Evolutionary conservation across 2,888 invertebrate genomes (phyloP), one percentile per base, ranked within the genome.

Genomic region (Lepidochitona cinerea): DNA sequence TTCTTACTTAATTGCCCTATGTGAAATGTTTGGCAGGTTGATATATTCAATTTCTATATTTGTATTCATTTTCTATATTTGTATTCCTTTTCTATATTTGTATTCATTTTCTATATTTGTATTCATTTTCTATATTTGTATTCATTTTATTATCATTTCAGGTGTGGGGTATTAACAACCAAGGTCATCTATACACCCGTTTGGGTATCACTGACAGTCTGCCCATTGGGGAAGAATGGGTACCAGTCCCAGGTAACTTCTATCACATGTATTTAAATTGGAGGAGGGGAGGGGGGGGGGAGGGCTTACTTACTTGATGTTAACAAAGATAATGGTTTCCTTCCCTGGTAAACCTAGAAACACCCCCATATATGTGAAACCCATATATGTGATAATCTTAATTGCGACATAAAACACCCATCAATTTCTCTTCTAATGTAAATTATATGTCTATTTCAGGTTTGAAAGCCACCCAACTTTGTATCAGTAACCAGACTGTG

Each of bases 121-220:
- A n/a, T n/a, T n/a, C n/a, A n/a, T n/a, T n/a, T n/a, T n/a, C n/a
- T n/a, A n/a, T n/a, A n/a, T n/a, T n/a, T n/a, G n/a, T n/a, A n/a
- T n/a, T n/a, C n/a, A 49, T 4, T 49, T 49, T 49, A 9, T 29
- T 37, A 26, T 29, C 3, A 66, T 70, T 78, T 32, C 72, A 92
- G 92, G 91, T 93, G 1, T 93, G 93, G 93, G 92, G 92, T 0
- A 80, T 92, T 36, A 92, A 93, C 83, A 90, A 88, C 67, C 87
- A 88, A 41, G 85, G 88, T 29, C 90, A 91, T 79, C 89, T 92
- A 4, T 92, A 92, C 82, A 92, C 91, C 0, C 84, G 93, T 75
- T 89, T 90, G 77, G 92, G 91, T 1, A 90, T 92, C 26, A 91
- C 91, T 72, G 90, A 91, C 26, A 89, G 90, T 64, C 89, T 91